Evolutionary conservation across 2,797 vertebrate genomes (phyloP).

Genomic region (Sciurus vulgaris): DNA sequence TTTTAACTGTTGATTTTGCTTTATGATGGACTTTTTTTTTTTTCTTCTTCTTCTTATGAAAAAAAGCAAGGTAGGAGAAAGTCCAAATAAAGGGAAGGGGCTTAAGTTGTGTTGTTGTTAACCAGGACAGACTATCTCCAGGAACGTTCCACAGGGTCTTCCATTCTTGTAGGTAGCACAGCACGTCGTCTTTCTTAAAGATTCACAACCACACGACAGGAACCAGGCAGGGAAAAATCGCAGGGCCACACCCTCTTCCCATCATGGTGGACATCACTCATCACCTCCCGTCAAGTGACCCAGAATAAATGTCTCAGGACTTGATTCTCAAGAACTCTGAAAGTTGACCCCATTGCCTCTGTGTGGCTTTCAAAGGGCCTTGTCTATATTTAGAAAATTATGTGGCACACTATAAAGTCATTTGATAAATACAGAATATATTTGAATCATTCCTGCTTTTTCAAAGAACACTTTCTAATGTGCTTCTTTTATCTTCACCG

Average conservation of each 20-base stretch:
- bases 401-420: background rate
- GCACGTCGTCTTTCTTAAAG: background rate
- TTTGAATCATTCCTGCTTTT: background rate
- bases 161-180: background rate
- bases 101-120: accelerated
- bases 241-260: background rate
- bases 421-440: conserved; percentile 23
- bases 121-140: background rate
- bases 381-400: conserved; percentile 52
- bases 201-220: conserved; percentile 1
- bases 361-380: background rate
- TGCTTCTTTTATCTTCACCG: background rate
- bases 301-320: background rate
- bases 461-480: conserved; percentile 26
- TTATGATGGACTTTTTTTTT: background rate
- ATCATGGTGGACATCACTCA: background rate
- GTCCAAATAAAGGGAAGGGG: background rate
- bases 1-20: background rate
- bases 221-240: background rate
- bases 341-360: background rate
- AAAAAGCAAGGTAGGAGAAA: background rate
- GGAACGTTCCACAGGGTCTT: background rate
- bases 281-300: background rate
- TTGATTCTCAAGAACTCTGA: conserved; percentile 31
- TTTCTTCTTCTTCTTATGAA: background rate